Evolutionary conservation across 2,113 vertebrate species (phyloP), one percentile per base, ranked within the genome.

Genomic region (Chaetodon trifascialis): DNA sequence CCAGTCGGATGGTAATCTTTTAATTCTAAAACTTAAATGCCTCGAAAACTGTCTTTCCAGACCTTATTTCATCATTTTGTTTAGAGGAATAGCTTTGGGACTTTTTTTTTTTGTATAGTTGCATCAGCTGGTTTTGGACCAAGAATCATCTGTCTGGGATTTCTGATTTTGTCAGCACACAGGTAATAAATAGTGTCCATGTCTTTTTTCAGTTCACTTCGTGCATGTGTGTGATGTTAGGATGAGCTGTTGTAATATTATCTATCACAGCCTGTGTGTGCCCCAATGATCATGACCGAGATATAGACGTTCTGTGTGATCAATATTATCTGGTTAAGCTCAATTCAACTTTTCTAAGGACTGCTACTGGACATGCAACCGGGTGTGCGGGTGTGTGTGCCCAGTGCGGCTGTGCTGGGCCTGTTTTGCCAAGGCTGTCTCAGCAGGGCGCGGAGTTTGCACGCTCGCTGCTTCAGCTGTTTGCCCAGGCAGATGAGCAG

Each of bases 401-500:
- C 87, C 79, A 51, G 80, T 38, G 65, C 42, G 49, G 78, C 87
- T 30, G 38, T 62, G 12, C 68, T 89, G 79, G 75, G 83, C 72
- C 73, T 79, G 77, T 89, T 90, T 63, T 88, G 88, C 75, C 83
- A 21, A 58, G 84, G 83, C 52, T 87, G 88, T 60, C 72, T 86
- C 55, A 87, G 83, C 71, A 84, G 83, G 67, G 30, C 3, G 0
- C 66, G 19, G 59, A 60, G 58, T 67, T 78, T 73, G 36, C 62
- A 71, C 1, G 10, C 40, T 49, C 76, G 82, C 67, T 65, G 71
- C 67, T 81, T 94, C 59, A 86, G 84, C 55, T 94, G 73, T 84
- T 88, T 83, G 15, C 87, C 91, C 36, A 86, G 88, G 23, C 90
- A 91, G 62, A 90, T 93, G 88, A 94, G 90, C 83, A 87, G 80